Evolutionary conservation across 2,797 vertebrate species (phyloP), one percentile per base, ranked within the genome.

Genomic region (Stomatorhinus walkeri): DNA sequence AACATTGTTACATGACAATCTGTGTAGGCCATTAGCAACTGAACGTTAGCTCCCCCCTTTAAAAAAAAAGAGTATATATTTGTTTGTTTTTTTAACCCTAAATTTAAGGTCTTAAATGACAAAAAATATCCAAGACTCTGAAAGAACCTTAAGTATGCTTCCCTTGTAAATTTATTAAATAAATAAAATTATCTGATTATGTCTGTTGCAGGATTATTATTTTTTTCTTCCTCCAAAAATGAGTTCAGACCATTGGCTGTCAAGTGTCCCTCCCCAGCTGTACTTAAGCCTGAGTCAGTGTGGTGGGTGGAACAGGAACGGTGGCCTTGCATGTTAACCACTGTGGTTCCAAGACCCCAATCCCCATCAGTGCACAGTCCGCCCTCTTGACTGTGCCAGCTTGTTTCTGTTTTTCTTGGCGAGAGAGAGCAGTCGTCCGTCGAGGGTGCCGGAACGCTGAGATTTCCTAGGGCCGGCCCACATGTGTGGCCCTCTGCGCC

Each of bases 101-200:
- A 5, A 83, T 36, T 92, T 9, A 49, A 91, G 56, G 89, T 87
- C 87, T 87, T 64, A 89, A 91, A 81, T 76, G 89, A 88, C 86
- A 59, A 90, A 76, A 90, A 76, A 84, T 89, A 86, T 89, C 43
- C 32, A 56, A 85, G 90, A 91, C 89, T 90, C 10, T 91, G 90
- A 88, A 91, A 91, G 87, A 92, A 93, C 91, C 49, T 43, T 89
- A 91, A 87, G 93, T 90, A 90, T 90, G 88, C 89, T 92, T 93
- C 90, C 89, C 89, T 79, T 90, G 54, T 89, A 91, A 87, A 89
- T 91, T 91, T 68, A 92, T 90, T 91, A 92, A 88, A 89, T 36
- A 64, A 87, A 89, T 83, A 86, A 90, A 92, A 90, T 88, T 4
- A 89, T 92, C 90, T 90, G 1, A 91, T 89, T 90, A 90, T 86